Conservation (phyloP, 2,797 vertebrate species). For the Propithecus perrieri region DNA sequence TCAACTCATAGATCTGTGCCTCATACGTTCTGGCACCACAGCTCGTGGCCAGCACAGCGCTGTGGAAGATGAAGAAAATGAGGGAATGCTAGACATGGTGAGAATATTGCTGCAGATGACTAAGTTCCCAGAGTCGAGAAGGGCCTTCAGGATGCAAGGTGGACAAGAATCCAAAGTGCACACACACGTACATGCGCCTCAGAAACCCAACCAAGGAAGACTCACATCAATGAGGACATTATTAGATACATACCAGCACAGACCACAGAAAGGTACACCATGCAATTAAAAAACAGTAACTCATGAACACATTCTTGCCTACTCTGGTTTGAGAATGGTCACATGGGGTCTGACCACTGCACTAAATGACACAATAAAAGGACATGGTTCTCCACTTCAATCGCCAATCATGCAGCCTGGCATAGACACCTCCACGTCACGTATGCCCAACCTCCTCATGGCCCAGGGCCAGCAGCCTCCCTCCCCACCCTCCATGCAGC, state of each 20-base stretch:
- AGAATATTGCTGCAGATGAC: neutral
- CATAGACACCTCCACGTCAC: neutral
- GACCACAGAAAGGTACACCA: neutral
- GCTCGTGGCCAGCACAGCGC: too few species aligned
- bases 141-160: neutral
- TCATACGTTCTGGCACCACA: neutral
- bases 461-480: neutral
- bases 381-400: neutral
- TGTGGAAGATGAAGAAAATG: neutral
- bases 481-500: neutral
- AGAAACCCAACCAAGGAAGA: neutral
- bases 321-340: neutral
- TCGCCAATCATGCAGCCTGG: neutral
- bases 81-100: neutral
- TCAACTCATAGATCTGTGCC: neutral
- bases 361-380: neutral
- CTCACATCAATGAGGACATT: neutral
- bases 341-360: neutral
- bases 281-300: neutral
- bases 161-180: neutral
- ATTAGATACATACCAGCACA: neutral
- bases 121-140: neutral
- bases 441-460: neutral
- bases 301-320: neutral
- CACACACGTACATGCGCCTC: neutral